Base-by-base conservation (phyloP, 1,140 invertebrate species). In the Ceratina japonica region DNA sequence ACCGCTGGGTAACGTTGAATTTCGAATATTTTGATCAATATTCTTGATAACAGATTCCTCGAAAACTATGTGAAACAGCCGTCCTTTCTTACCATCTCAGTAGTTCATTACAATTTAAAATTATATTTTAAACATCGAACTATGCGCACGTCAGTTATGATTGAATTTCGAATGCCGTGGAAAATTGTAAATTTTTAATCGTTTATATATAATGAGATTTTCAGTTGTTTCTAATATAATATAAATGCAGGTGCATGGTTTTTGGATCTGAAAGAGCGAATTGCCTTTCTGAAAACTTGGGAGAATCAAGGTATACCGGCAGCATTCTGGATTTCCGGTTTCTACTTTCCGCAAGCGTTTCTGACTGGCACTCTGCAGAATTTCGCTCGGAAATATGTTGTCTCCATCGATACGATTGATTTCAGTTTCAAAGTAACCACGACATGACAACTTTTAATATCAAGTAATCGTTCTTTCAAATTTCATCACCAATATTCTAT, bases 331-430 rank as follows among this genome's bases (percentile, higher is more conserved):
- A 96, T 97, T 68, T 97, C 96, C 0, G 97, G 96, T 1, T 97
- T 97, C 89, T 97, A 95, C 91, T 97, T 97, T 91, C 96, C 97
- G 3, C 96, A 97, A 92, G 96, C 96, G 1, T 97, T 97, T 91
- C 93, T 98, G 18, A 97, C 96, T 7, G 96, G 95, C 59, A 96
- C 95, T 2, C 90, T 97, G 61, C 97, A 97, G 92, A 97, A 97
- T 92, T 97, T 93, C 90, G 96, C 96, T 2, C 93, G 97, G 79
- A 96, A 95, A 88, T 93, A 96, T 75, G 91, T 94, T 13, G 93
- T 97, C 44, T 95, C 96, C 20, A 96, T 97, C 49, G 96, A 97
- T 88, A 94, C 94, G 1, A 94, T 97, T 44, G 93, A 94, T 10
- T 97, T 97, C 91, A 92, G 93, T 15, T 97, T 96, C 89, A 90